Base-by-base conservation (phyloP, 92 coral and sea anemone species). In the Parazoanthus darwini region DNA sequence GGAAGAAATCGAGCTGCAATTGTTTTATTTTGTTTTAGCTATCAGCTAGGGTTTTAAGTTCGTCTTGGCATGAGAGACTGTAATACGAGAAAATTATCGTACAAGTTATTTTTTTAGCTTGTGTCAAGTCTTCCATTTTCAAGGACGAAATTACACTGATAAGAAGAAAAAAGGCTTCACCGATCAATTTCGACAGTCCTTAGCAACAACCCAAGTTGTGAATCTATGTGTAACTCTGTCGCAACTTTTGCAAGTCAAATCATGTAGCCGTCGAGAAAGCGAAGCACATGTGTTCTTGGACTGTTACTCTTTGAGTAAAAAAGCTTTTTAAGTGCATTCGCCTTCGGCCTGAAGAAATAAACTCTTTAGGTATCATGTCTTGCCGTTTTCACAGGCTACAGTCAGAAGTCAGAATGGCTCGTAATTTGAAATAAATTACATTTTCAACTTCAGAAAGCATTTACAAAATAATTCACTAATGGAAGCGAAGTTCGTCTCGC, bases 1-100 rank as follows among this genome's bases (percentile, higher is more conserved):
- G 87, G 74, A 84, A 84, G 87, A 84, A 71, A 84, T 71, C 46
- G 20, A 84, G 65, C 67, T 13, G 5, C 54, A 29, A 84, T 84
- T 44, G 79, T 84, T 44, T 70, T 72, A 71, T 84, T 70, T 68
- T 16, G 46, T 14, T 37, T 37, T 22, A 23, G 37, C 37, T 84
- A 20, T 48, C 78, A 46, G 51, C 87, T 29, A 48, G 42, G 63
- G 79, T 33, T 74, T 84, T 33, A 44, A 80, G 58, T 39, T n/a
- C 20, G 72, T 59, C 71, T 59, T 29, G 38, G 50, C 36, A 35
- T 35, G 43, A 36, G 54, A 79, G 35, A 29, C 9, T 29, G 35
- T 25, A 26, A 15, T 4, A 0, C 37, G 16, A 66, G 20, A 13
- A 42, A 22, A 18, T 76, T 76, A 16, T 63, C 70, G 70, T 63